Evolutionary conservation across 2,113 vertebrate species (phyloP), one percentile per base, ranked within the genome.

Genomic region (Pantherophis guttatus): DNA sequence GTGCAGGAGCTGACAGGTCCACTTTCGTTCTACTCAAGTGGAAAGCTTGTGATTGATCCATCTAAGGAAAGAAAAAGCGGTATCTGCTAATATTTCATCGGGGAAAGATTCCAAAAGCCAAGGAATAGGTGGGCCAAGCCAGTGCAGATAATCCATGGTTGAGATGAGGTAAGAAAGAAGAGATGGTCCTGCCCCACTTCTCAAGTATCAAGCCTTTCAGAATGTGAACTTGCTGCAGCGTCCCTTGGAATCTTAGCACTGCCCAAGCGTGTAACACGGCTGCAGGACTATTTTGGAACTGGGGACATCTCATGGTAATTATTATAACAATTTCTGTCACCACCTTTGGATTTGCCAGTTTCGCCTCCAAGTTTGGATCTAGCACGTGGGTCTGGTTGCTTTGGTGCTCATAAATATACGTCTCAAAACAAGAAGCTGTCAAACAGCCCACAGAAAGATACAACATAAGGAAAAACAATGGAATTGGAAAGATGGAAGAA

Each of bases 241-340:
- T 93, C 92, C 75, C 75, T 15, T 48, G 55, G 55, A 87, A 75
- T 75, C 92, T 93, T 93, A 90, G 54, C 55, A 26, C 75, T 93
- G 44, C 70, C 75, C 75, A 33, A 86, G 75, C 15, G 55, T 57
- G 88, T 93, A 93, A 93, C 75, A 86, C 23, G 75, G 92, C 89
- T 93, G 88, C 88, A 90, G 75, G 55, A 81, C 92, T 93, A 90
- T 93, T 93, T 93, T 93, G 23, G 92, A 93, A 53, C 55, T 58
- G 39, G 55, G 88, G 57, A 65, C 89, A 93, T 54, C 48, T 90
- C 57, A 62, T 62, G 48, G 92, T 90, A 93, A 93, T 93, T 93
- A 93, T 90, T 86, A 93, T 52, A 39, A n/a, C 55, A 86, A 23
- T n/a, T 90, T 90, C 88, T 93, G 88, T 93, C 92, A 93, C 75